Conservation (phyloP, 2,113 vertebrate genomes). For the Colius striatus region DNA sequence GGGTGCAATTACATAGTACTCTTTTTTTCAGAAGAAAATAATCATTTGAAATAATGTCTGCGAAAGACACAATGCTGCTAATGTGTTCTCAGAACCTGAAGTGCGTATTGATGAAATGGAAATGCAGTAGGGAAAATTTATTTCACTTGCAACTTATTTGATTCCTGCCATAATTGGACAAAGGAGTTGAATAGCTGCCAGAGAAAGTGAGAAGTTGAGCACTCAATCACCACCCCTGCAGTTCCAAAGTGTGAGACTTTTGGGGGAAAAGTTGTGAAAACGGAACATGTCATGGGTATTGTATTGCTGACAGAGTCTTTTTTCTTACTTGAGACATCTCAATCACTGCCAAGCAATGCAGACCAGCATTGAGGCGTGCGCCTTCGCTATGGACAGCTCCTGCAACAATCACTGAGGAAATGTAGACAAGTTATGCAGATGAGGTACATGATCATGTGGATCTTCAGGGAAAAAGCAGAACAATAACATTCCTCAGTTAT, state of each 20-base stretch:
- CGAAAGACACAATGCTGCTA: neutral
- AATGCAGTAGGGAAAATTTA: conserved; percentile 3
- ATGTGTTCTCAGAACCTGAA: neutral
- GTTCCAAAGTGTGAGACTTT: conserved; percentile 27
- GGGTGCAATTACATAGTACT: neutral
- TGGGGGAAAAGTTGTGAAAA: neutral
- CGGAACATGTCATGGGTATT: neutral
- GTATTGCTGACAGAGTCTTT: conserved; percentile 16
- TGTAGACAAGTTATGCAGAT: conserved; percentile 11
- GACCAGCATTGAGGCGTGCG: neutral
- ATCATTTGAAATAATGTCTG: neutral
- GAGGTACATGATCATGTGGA: neutral
- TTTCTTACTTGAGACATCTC: conserved; percentile 27
- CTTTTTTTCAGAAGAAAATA: conserved; percentile 1
- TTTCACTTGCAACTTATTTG: conserved; percentile 34
- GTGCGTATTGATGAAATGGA: conserved; percentile 2
- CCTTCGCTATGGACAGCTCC: neutral
- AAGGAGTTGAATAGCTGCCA: conserved; percentile 50
- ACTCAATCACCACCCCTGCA: conserved; percentile 35
- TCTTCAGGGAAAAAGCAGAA: conserved; percentile 8
- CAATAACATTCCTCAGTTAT: neutral
- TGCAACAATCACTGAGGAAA: neutral
- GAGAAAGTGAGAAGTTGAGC: conserved; percentile 44
- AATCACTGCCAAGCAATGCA: conserved; percentile 9
- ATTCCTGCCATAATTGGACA: conserved; percentile 38